Base-by-base conservation (phyloP, 2,797 vertebrate genomes). In the Pampus argenteus region DNA sequence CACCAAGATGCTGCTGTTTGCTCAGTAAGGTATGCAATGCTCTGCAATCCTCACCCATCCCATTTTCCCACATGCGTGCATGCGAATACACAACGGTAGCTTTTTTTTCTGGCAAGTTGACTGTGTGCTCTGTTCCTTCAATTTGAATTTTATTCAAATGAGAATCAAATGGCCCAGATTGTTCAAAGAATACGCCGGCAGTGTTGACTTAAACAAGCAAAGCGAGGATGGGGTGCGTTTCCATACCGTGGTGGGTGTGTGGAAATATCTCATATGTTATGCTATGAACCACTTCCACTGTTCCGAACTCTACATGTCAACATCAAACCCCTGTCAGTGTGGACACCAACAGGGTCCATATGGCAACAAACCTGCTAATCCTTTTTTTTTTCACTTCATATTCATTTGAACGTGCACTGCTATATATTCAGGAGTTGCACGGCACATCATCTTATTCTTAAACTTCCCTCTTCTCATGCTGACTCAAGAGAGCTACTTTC, bases 141-240 rank as follows among this genome's bases (percentile, higher is more conserved):
- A 91, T 94, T 89, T 85, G 73, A 93, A 89, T 92, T 92, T 90
- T 90, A 94, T 94, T 94, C 76, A 94, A 94, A 95, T 94, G 86
- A 89, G 89, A 90, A 83, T 90, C 86, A 92, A 92, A 89, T 86
- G 89, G 87, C 88, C 88, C 90, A 94, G 88, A 93, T 91, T 93
- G 86, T 90, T 90, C 81, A 91, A 89, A 92, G 87, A 89, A 81
- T 40, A 80, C 28, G 76, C 64, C 76, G 38, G 74, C 80, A 78
- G 83, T 90, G 85, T 88, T 89, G 85, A 88, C 83, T 78, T 78
- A 74, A 85, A 82, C 78, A 86, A 76, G 64, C 66, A 74, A 38
- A 64, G 71, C 65, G 13, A 31, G 66, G 76, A 69, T 71, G 73
- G 66, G 68, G 79, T 89, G 76, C 81, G 72, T 89, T 86, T 85